These are phyloP conservation scores for Rissa tridactyla DNA, from an alignment of 2,113 vertebrate genomes.

Conservation along the genomic window DNA sequence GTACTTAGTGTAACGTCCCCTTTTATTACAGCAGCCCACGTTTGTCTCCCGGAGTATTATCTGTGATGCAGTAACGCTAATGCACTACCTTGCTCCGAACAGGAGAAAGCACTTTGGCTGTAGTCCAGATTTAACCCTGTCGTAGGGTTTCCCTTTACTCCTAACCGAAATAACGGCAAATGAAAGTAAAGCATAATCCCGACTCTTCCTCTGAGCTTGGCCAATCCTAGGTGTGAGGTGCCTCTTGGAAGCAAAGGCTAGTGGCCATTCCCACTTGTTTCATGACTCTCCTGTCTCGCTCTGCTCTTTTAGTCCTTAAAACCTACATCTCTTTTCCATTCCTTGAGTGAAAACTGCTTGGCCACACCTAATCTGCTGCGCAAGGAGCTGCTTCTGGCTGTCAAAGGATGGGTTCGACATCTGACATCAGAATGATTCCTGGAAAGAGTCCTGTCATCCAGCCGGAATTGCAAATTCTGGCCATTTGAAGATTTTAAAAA, in stretches of 20 bases:
- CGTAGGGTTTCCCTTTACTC: background rate
- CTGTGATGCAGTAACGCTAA: background rate
- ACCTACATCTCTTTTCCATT: background rate
- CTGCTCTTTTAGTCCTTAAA: background rate
- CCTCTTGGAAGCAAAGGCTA: background rate
- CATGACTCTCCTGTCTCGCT: background rate
- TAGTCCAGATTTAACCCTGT: constrained; percentile 27
- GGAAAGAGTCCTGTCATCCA: background rate
- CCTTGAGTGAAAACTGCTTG: background rate
- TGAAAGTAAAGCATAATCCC: background rate
- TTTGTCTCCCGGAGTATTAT: constrained; percentile 15
- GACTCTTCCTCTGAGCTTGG: background rate
- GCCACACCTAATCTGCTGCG: background rate
- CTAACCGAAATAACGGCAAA: background rate
- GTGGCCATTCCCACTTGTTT: background rate
- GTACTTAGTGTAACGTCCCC: background rate
- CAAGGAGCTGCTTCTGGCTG: background rate
- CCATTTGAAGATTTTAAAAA: background rate
- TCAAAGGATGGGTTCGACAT: background rate
- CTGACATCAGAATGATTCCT: background rate
- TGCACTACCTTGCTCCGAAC: constrained; percentile 13
- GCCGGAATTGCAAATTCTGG: background rate
- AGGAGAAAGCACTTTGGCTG: constrained; percentile 54
- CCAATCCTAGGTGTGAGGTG: background rate
- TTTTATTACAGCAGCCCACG: background rate